Percentiles rank a stretch among this genome's conserved stretches.
Evolutionary conservation across 2,888 invertebrate species (phyloP).

Genomic region (Volucella inanis): DNA sequence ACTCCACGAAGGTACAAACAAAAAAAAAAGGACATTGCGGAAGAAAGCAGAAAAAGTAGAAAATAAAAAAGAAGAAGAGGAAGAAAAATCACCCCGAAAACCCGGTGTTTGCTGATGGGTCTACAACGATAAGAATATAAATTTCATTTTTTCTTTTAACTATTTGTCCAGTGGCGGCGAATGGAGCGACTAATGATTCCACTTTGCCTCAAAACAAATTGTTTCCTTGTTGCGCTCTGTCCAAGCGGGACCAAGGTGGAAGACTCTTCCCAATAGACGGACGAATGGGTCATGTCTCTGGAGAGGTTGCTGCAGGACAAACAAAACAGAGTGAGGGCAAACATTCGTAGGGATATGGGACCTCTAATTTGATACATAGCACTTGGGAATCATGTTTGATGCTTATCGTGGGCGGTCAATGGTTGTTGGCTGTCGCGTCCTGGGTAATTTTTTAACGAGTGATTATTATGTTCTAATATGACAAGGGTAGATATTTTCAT

Average conservation of each 20-base stretch:
- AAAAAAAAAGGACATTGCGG: not conserved
- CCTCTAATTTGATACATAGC: constrained; percentile 74
- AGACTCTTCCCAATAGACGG: not conserved
- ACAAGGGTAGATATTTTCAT: constrained; percentile 67
- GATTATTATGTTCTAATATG: constrained; percentile 75
- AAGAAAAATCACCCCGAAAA: constrained; percentile 68
- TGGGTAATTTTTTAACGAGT: constrained; percentile 74
- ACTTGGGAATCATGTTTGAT: constrained; percentile 74
- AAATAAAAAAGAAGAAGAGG: not conserved
- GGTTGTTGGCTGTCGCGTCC: constrained; percentile 72
- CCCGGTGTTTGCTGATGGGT: constrained; percentile 68
- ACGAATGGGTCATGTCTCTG: constrained; percentile 13
- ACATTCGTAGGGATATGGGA: constrained; percentile 51
- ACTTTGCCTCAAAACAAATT: constrained; percentile 72
- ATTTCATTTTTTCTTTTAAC: constrained; percentile 61
- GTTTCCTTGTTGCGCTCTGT: constrained; percentile 70
- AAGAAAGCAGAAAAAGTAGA: no score
- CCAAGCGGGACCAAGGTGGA: constrained; percentile 13
- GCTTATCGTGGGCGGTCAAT: constrained; percentile 48
- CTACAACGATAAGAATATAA: constrained; percentile 68
- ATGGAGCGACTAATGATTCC: constrained; percentile 72
- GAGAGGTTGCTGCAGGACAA: constrained; percentile 46
- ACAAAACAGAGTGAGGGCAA: constrained; percentile 47
- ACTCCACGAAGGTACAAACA: not conserved
- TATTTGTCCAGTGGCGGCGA: constrained; percentile 55